Evolutionary conservation across 2,797 vertebrate species (phyloP).

Genomic region (Eurystomus glaucurus): DNA sequence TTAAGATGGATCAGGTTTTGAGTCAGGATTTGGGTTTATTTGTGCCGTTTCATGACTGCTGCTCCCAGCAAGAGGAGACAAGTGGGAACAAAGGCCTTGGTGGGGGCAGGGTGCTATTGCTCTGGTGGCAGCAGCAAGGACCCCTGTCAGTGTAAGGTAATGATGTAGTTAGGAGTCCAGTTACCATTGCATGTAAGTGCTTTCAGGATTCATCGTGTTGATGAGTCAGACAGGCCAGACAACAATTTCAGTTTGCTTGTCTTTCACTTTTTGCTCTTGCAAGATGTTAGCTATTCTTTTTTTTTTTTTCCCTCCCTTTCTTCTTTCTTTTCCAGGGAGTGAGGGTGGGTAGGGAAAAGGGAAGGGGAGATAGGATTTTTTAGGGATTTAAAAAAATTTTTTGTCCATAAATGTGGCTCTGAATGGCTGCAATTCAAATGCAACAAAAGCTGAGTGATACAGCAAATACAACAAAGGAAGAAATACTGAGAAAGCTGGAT

Average conservation of each 20-base stretch:
- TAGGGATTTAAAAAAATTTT: background rate
- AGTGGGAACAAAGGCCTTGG: background rate
- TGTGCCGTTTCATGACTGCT: background rate
- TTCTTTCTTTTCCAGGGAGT: rapidly evolving
- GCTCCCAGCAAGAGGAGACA: background rate
- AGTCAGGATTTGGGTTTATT: background rate
- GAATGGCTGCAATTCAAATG: background rate
- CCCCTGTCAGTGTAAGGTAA: rapidly evolving
- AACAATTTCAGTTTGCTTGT: background rate
- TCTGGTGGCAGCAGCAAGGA: background rate
- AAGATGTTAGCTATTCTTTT: background rate
- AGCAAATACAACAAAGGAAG: slow-evolving; percentile 8
- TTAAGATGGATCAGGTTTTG: background rate
- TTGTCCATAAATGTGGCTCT: background rate
- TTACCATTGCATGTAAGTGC: background rate
- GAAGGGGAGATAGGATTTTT: background rate
- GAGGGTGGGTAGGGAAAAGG: background rate
- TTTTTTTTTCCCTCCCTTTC: background rate
- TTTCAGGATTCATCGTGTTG: background rate
- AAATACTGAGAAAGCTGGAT: background rate
- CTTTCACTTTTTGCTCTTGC: background rate
- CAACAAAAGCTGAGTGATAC: background rate
- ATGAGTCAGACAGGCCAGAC: background rate
- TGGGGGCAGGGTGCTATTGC: background rate
- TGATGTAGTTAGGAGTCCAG: background rate